Evolutionary conservation across 2,888 invertebrate species (phyloP).

Genomic region (Antitype chi): DNA sequence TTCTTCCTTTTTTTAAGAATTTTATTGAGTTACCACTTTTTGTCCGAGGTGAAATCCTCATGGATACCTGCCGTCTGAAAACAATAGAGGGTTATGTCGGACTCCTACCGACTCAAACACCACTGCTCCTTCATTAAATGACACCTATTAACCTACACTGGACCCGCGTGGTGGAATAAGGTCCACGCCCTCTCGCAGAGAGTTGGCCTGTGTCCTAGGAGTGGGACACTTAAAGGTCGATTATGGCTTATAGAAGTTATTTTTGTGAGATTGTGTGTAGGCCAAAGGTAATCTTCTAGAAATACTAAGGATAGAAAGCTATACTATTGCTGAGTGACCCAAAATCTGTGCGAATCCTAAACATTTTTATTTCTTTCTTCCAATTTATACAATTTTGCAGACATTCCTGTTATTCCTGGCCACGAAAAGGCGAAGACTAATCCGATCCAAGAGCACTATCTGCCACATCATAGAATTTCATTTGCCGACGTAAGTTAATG

Average conservation of each 20-base stretch:
- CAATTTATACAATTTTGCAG: not conserved
- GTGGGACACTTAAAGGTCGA: not conserved
- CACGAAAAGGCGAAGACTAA: not conserved
- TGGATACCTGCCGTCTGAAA: too few relatives aligned
- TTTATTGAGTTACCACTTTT: not conserved
- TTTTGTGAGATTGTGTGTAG: not conserved
- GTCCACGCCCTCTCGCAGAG: not conserved
- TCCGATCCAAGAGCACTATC: not conserved
- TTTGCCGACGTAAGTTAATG: conserved; percentile 33
- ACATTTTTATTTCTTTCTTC: too few relatives aligned
- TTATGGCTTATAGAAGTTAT: not conserved
- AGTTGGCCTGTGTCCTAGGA: not conserved
- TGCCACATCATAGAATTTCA: conserved; percentile 35
- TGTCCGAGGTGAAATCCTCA: too few relatives aligned
- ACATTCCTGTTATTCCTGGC: not conserved
- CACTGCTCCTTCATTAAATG: too few relatives aligned
- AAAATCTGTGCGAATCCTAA: not conserved
- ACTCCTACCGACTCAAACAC: too few relatives aligned
- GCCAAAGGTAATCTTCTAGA: not conserved
- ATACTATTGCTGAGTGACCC: not conserved
- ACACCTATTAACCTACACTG: not conserved
- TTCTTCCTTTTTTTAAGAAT: not conserved
- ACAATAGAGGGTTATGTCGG: too few relatives aligned
- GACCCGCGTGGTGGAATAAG: too few relatives aligned
- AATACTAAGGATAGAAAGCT: not conserved